These are phyloP conservation scores for Adelosebastes latens DNA, from an alignment of 2,797 vertebrate genomes.

Conservation along the genomic window DNA sequence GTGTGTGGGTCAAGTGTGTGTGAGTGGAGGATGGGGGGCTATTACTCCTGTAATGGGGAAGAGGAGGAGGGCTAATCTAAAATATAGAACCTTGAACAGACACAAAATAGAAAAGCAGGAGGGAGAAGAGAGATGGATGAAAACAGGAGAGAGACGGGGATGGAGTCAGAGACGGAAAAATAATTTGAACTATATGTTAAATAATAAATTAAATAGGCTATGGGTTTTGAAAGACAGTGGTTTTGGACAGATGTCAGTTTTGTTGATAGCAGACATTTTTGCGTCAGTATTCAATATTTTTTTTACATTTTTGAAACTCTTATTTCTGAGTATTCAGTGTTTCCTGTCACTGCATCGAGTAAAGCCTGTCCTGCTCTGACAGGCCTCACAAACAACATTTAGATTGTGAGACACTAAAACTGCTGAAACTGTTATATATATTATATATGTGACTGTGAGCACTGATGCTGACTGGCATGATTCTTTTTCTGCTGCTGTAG, in stretches of 20 bases:
- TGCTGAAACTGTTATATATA: neutral
- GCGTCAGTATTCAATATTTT: neutral
- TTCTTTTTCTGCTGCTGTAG: neutral
- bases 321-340: neutral
- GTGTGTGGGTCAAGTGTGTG: slow-evolving; percentile 7
- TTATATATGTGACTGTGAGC: neutral
- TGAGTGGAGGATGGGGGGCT: slow-evolving; percentile 39
- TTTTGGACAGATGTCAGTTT: neutral
- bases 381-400: neutral
- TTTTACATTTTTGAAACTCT: neutral
- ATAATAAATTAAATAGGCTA: neutral
- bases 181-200: neutral
- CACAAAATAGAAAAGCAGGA: slow-evolving; percentile 45
- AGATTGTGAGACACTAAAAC: neutral
- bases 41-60: slow-evolving; percentile 56
- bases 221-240: neutral
- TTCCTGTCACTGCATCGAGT: neutral
- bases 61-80: slow-evolving; percentile 57
- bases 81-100: slow-evolving; percentile 58
- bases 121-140: neutral
- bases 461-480: neutral
- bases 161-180: neutral
- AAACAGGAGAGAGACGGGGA: neutral
- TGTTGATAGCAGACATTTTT: neutral
- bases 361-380: neutral